A percentile compares a stretch with the other conserved stretches of the same genome.
phyloP scores from a whole-genome alignment of 2,113 vertebrate genomes.

The Pachyramphus minor region DNA sequence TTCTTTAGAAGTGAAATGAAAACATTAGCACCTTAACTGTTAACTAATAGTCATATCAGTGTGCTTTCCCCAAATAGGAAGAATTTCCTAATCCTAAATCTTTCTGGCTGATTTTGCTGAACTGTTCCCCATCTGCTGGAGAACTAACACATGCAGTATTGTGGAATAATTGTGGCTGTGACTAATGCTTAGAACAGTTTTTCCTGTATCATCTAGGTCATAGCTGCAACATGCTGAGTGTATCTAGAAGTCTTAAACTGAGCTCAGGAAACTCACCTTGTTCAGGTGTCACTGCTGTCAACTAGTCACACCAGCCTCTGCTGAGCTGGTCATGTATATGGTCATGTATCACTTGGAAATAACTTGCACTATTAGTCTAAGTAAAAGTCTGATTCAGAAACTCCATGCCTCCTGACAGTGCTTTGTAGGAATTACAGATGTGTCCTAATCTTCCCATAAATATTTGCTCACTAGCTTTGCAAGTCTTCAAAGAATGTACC shows the following conservation, averaged over 20 bases:
- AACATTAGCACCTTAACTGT: background rate
- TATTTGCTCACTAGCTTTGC: slow-evolving; percentile 35
- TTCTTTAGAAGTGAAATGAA: background rate
- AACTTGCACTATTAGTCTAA: background rate
- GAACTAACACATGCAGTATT: background rate
- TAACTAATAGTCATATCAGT: background rate
- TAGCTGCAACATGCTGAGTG: background rate
- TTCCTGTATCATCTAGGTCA: background rate
- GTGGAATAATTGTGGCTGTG: background rate
- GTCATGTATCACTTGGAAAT: background rate
- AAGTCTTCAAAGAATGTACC: slow-evolving; percentile 33
- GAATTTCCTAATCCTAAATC: background rate
- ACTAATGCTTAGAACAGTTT: background rate
- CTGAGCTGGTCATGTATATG: background rate
- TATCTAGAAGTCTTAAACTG: background rate
- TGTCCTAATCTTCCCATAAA: slow-evolving; percentile 7
- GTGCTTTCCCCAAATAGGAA: background rate
- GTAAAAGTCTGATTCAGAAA: background rate
- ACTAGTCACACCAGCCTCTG: background rate
- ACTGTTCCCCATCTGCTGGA: background rate
- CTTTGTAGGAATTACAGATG: background rate
- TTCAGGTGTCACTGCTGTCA: background rate
- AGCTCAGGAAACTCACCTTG: background rate
- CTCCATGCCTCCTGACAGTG: background rate
- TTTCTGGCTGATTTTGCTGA: background rate